Evolutionary conservation across 2,797 vertebrate genomes (phyloP).

Genomic region (Enteromius fasciolatus): DNA sequence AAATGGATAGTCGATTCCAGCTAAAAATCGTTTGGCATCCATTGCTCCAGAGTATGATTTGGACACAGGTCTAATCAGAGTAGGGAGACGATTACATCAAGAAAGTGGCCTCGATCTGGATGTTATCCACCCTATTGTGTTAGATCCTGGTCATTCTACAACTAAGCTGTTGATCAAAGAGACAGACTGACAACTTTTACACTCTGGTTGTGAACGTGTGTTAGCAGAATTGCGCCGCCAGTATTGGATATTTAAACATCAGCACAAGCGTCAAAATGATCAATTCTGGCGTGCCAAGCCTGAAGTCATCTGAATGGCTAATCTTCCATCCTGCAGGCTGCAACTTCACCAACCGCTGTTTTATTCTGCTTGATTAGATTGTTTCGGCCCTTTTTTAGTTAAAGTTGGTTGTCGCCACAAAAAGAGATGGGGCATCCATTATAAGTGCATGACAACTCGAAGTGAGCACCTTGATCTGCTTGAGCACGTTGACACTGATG

Average conservation of each 20-base stretch:
- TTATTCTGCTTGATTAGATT: constrained; percentile 7
- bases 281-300: not conserved
- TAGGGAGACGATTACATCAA: not conserved
- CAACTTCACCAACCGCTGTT: not conserved
- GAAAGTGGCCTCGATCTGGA: not conserved
- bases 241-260: constrained; percentile 38
- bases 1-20: not conserved
- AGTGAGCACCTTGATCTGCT: not conserved
- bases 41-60: constrained; percentile 39
- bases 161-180: constrained; percentile 45
- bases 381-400: not conserved
- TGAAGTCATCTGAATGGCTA: not conserved
- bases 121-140: constrained; percentile 30
- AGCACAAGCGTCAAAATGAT: not conserved
- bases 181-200: not conserved
- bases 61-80: constrained; percentile 16
- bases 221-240: constrained; percentile 8
- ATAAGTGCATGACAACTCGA: not conserved
- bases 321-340: not conserved
- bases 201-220: not conserved
- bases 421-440: not conserved
- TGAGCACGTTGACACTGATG: not conserved
- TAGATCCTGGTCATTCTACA: constrained; percentile 35
- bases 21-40: constrained; percentile 14
- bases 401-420: not conserved